Conservation (phyloP, 2,888 invertebrate species). For the Leuctra nigra region DNA sequence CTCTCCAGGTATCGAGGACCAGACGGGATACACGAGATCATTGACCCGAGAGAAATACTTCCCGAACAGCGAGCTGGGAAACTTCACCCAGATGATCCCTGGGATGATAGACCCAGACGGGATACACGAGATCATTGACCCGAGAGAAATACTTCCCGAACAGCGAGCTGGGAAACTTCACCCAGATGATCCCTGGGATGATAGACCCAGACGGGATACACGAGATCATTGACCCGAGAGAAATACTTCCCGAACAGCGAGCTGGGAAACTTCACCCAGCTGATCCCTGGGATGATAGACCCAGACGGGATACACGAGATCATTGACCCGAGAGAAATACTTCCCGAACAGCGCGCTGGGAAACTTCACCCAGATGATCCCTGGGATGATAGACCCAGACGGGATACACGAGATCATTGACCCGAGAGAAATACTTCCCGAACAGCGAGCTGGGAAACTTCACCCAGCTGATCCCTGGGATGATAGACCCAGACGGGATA, state of each 20-base stretch:
- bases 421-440: too few species aligned
- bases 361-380: slow-evolving; percentile 41
- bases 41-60: slow-evolving; percentile 41
- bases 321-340: slow-evolving; percentile 40
- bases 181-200: slow-evolving; percentile 41
- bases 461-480: too few species aligned
- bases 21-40: slow-evolving; percentile 40
- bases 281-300: slow-evolving; percentile 45
- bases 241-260: slow-evolving; percentile 40
- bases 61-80: slow-evolving; percentile 37
- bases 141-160: slow-evolving; percentile 40
- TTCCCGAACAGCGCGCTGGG: slow-evolving; percentile 39
- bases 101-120: slow-evolving; percentile 44
- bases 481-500: too few species aligned
- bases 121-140: slow-evolving; percentile 41
- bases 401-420: too few species aligned
- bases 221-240: slow-evolving; percentile 41
- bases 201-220: slow-evolving; percentile 42
- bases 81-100: slow-evolving; percentile 42
- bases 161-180: slow-evolving; percentile 40
- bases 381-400: slow-evolving; percentile 47
- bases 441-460: too few species aligned
- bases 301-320: slow-evolving; percentile 40
- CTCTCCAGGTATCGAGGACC: slow-evolving; percentile 40
- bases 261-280: slow-evolving; percentile 39